Evolutionary conservation across 2,888 invertebrate species (phyloP), one percentile per base, ranked within the genome.

Genomic region (Magallana nippona): DNA sequence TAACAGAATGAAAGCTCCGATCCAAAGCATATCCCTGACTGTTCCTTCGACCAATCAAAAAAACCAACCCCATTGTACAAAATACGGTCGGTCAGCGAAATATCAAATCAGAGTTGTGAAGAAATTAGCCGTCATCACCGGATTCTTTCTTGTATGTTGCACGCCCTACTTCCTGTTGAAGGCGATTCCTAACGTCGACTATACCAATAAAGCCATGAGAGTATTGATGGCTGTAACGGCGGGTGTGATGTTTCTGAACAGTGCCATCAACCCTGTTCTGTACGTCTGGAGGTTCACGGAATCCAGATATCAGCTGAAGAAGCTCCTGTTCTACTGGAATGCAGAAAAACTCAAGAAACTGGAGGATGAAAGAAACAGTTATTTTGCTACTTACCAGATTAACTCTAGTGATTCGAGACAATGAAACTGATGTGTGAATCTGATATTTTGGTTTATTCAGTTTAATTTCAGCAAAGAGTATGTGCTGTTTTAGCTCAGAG

Each of bases 81-180:
- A 71, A 19, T 13, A 71, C 13, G 27, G 63, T 27, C 32, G n/a
- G 27, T 71, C 63, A 10, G 22, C 27, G 8, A 27, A 22, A 71
- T 27, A 27, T 71, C 63, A 71, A 27, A 27, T 71, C 1, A 1
- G 13, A 13, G 63, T 71, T 32, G 63, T 71, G 1, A 32, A 71
- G 15, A 71, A 71, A 27, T 71, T 71, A 15, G 63, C 63, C 63
- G 32, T 71, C 1, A 71, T 71, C 15, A 71, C 63, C 2, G 63
- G 63, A 13, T 71, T 71, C 13, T 71, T 71, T 71, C 63, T 71
- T 32, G 10, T 71, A 71, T 71, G 63, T 71, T 71, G 27, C 63
- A 27, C 27, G 0, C 63, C 63, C 13, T 71, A 71, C 15, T 13
- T 71, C 13, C 63, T 71, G 2, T 27, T 71, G 11, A 27, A 71